phyloP scores from a whole-genome alignment of 37 sponge, comb jelly and placozoan genomes.

The Geodia barretti region DNA sequence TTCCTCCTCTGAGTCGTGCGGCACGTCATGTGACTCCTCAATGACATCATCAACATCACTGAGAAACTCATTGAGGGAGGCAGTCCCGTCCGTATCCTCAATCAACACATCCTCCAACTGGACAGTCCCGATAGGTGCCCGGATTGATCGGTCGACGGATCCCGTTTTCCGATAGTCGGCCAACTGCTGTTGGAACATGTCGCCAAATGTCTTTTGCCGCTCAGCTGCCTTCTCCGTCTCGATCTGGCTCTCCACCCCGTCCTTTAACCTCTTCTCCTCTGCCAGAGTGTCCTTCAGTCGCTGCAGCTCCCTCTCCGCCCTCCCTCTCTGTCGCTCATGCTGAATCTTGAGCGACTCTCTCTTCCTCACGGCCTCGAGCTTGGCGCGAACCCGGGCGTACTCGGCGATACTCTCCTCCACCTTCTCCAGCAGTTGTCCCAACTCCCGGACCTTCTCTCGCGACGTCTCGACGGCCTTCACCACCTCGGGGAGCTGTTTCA shows the following conservation, averaged over 20 bases:
- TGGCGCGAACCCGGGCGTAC: conserved; percentile 11
- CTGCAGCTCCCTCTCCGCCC: conserved; percentile 22
- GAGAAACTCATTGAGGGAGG: conserved; percentile 60
- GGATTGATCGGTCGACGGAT: conserved; percentile 36
- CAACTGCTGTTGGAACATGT: conserved; percentile 68
- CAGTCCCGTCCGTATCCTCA: conserved; percentile 64
- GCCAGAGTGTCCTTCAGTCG: conserved; percentile 22
- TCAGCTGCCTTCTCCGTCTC: conserved; percentile 30
- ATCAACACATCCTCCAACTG: conserved; percentile 59
- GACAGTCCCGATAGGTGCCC: background rate
- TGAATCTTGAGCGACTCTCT: conserved; percentile 33
- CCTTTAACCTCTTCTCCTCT: conserved; percentile 23
- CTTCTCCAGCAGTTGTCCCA: conserved; percentile 29
- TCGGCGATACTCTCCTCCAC: conserved; percentile 49
- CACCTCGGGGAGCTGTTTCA: conserved; percentile 29
- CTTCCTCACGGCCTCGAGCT: conserved; percentile 54
- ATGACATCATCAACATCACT: conserved; percentile 41
- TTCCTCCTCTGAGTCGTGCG: background rate
- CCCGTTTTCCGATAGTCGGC: conserved; percentile 56
- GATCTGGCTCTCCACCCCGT: conserved; percentile 3
- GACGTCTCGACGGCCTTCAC: conserved; percentile 35
- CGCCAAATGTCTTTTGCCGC: conserved; percentile 62
- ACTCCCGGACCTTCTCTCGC: conserved; percentile 31
- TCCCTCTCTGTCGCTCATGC: conserved; percentile 22
- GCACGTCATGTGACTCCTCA: background rate